Percentiles rank a stretch among this genome's conserved stretches.
phyloP scores from a whole-genome alignment of 1,140 invertebrate species.

The Ips typographus region DNA sequence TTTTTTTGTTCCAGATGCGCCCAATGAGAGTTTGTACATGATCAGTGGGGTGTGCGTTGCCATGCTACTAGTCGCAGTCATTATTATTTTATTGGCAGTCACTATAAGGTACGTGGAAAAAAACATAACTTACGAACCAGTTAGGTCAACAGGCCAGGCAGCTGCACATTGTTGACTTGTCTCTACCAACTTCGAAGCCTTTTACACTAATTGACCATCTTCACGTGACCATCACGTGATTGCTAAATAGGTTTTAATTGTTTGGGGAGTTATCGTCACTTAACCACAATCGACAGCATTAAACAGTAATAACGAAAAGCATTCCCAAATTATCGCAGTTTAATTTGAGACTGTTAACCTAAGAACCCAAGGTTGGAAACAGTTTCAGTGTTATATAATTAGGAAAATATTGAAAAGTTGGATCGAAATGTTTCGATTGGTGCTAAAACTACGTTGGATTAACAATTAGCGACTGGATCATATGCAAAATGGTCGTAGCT shows the following conservation, averaged over 20 bases:
- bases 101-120: conserved; percentile 69
- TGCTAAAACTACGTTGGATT: too few species aligned
- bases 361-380: too few species aligned
- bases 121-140: neutral
- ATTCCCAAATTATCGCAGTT: neutral
- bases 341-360: too few species aligned
- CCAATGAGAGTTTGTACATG: conserved; percentile 75
- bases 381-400: too few species aligned
- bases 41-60: conserved; percentile 77
- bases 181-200: too few species aligned
- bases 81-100: conserved; percentile 73
- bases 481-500: too few species aligned
- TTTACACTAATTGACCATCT: too few species aligned
- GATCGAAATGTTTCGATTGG: too few species aligned
- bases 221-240: conserved; percentile 11
- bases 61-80: conserved; percentile 73
- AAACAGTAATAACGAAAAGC: neutral
- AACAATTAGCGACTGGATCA: too few species aligned
- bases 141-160: too few species aligned
- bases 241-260: conserved; percentile 17
- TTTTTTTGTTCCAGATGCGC: conserved; percentile 66
- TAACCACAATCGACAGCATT: neutral
- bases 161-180: too few species aligned
- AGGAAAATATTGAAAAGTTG: too few species aligned
- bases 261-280: conserved; percentile 6